Evolutionary conservation across 2,113 vertebrate species (phyloP).

Genomic region (Ammodytes marinus): DNA sequence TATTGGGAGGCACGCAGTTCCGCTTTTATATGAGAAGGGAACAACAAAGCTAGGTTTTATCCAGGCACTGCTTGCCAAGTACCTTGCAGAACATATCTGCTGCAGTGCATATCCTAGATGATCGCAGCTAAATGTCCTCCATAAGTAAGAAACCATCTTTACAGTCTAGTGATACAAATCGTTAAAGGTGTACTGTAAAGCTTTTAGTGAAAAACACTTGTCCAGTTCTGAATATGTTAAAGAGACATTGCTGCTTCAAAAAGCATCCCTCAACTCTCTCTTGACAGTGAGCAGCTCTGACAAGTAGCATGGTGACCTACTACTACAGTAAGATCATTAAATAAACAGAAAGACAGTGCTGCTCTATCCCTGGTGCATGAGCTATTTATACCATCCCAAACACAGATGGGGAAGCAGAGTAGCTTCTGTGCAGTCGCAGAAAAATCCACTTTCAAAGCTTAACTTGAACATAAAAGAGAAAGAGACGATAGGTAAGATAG

Average conservation of each 20-base stretch:
- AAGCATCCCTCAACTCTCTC: constrained; percentile 12
- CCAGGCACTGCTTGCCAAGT: constrained; percentile 15
- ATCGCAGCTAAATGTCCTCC: background rate
- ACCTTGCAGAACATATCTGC: constrained; percentile 36
- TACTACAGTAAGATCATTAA: constrained; percentile 48
- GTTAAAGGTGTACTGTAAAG: background rate
- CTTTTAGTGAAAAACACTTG: background rate
- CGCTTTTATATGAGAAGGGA: constrained; percentile 29
- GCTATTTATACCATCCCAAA: constrained; percentile 56
- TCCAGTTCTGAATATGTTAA: constrained; percentile 7
- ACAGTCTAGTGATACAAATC: constrained; percentile 18
- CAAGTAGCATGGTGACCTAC: constrained; percentile 10
- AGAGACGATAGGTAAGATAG: background rate
- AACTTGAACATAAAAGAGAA: constrained; percentile 2
- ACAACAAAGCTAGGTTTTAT: constrained; percentile 43
- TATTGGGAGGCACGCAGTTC: constrained; percentile 34
- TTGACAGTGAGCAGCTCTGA: constrained; percentile 33
- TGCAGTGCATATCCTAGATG: constrained; percentile 54
- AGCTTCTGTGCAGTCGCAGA: background rate
- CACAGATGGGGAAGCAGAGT: background rate
- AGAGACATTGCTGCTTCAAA: constrained; percentile 9
- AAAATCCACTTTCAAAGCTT: constrained; percentile 1
- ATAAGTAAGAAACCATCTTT: constrained; percentile 33
- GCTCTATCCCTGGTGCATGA: constrained; percentile 33
- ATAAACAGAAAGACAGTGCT: constrained; percentile 43